A percentile compares a stretch with the other conserved stretches of the same genome.
phyloP scores from a whole-genome alignment of 2,888 invertebrate species.

The Baronia brevicornis region DNA sequence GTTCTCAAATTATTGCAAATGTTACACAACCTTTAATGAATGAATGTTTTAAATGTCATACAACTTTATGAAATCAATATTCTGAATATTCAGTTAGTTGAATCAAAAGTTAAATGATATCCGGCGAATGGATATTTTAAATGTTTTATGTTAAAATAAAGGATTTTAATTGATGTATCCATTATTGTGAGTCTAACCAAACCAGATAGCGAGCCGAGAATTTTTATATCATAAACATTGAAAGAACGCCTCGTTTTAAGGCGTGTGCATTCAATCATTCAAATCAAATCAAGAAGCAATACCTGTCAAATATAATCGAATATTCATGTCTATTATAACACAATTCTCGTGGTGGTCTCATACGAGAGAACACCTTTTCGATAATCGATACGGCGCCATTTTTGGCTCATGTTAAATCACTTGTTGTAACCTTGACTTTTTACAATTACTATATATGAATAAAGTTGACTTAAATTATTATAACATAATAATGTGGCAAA shows the following conservation, averaged over 20 bases:
- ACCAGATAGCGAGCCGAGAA: too few species aligned
- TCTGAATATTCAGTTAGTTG: too few species aligned
- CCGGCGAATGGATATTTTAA: too few species aligned
- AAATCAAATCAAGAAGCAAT: conserved; percentile 10
- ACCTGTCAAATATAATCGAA: conserved; percentile 11
- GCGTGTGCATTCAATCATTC: conserved; percentile 8
- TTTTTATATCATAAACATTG: too few species aligned
- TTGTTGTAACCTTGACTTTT: conserved; percentile 14
- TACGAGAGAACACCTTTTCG: conserved; percentile 9
- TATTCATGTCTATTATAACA: conserved; percentile 7
- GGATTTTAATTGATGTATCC: too few species aligned
- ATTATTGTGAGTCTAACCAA: conserved; percentile 4
- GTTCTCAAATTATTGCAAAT: too few species aligned
- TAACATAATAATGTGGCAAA: conserved; percentile 4
- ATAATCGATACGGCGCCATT: conserved; percentile 11
- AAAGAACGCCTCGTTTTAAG: conserved; percentile 6
- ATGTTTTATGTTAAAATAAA: too few species aligned
- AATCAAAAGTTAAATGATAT: too few species aligned
- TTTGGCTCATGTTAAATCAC: conserved; percentile 10
- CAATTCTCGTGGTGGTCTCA: conserved; percentile 4
- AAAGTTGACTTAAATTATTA: conserved; percentile 6
- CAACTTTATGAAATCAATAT: too few species aligned
- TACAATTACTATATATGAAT: conserved; percentile 3
- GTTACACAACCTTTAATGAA: too few species aligned
- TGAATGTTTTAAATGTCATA: too few species aligned